These are phyloP conservation scores for Eclectus roratus DNA, from an alignment of 2,113 vertebrate species.

Conservation along the genomic window DNA sequence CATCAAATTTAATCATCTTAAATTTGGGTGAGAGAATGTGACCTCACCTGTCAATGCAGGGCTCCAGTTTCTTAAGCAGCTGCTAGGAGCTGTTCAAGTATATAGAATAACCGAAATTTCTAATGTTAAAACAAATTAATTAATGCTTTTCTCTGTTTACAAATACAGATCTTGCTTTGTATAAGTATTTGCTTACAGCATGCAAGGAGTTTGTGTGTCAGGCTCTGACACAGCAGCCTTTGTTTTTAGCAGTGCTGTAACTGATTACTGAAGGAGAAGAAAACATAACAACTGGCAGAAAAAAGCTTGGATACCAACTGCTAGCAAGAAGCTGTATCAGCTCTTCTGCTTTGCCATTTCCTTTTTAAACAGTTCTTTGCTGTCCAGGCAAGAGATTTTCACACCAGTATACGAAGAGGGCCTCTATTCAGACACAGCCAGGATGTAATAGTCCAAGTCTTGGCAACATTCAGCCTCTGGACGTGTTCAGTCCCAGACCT, in stretches of 20 bases:
- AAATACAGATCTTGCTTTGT: not conserved
- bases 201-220: fast-evolving
- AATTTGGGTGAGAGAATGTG: not conserved
- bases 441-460: not conserved
- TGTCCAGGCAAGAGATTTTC: not conserved
- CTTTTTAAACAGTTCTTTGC: not conserved
- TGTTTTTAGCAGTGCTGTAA: not conserved
- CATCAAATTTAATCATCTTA: not conserved
- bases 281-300: not conserved
- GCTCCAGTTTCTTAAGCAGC: not conserved
- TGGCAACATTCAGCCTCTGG: not conserved
- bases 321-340: not conserved
- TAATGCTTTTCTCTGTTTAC: not conserved
- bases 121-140: not conserved
- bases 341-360: not conserved
- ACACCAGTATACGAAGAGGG: not conserved
- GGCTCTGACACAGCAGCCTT: not conserved
- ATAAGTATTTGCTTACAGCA: not conserved
- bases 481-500: not conserved
- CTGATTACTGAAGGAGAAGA: not conserved
- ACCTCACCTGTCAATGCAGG: not conserved
- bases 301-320: not conserved
- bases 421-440: not conserved
- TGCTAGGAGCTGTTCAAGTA: not conserved
- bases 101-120: not conserved